phyloP scores from a whole-genome alignment of 2,113 vertebrate genomes.

The Thermophis baileyi region DNA sequence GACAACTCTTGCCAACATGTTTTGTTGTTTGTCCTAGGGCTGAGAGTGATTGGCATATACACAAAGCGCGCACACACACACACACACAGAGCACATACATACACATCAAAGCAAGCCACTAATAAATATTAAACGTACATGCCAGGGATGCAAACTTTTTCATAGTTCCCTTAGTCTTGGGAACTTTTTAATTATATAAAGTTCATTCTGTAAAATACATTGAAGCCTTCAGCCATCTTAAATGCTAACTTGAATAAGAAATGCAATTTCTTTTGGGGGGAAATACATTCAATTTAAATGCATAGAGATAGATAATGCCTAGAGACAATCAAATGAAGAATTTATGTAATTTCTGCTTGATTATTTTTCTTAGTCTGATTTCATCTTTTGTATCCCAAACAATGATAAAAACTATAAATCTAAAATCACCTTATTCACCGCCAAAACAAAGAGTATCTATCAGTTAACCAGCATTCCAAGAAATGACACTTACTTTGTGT shows the following conservation, averaged over 20 bases:
- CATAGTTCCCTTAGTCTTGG: not conserved
- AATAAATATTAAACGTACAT: not conserved
- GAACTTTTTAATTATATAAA: not conserved
- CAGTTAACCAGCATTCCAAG: not conserved
- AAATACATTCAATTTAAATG: not conserved
- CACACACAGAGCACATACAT: not conserved
- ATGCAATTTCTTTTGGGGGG: not conserved
- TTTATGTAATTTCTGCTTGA: not conserved
- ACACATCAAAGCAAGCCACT: not conserved
- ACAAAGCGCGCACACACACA: not conserved
- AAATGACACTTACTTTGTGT: not conserved
- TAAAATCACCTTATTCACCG: not conserved
- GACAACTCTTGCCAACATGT: too few species aligned
- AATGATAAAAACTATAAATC: not conserved
- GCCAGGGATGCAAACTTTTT: not conserved
- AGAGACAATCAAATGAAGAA: not conserved
- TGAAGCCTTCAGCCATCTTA: not conserved
- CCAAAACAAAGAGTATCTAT: not conserved
- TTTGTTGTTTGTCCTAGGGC: not conserved
- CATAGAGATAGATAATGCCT: not conserved
- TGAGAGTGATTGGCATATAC: not conserved
- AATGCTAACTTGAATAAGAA: not conserved
- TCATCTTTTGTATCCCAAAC: not conserved
- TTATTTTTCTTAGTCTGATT: not conserved
- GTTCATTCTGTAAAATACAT: not conserved